Evolutionary conservation across 23 tunicate species (phyloP), one percentile per base, ranked within the genome.

Genomic region (Oikopleura dioica): DNA sequence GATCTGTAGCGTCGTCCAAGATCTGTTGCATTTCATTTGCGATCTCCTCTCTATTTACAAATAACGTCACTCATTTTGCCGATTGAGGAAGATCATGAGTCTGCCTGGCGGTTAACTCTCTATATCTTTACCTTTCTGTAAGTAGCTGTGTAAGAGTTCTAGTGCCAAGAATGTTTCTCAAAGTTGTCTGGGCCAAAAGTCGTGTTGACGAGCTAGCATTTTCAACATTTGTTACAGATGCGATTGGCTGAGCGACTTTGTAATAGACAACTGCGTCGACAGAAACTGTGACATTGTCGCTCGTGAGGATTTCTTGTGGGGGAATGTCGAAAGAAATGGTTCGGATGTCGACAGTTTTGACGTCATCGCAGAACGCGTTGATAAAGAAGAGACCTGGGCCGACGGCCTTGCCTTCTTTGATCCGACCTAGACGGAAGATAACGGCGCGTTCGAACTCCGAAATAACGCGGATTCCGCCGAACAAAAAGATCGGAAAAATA

Each of bases 351-450:
- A 38, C 12, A 50, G 79, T 68, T 2, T 81, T 68, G 80, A 81
- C 84, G 12, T 89, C 85, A 36, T 89, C 96, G 31, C 84, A 84
- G 68, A 89, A 89, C n/a, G 89, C 89, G 38, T 84, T 79, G 30
- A 84, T 84, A 33, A 89, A 89, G 76, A 89, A 89, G 0, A 84
- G 50, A 38, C 96, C 96, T 0, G 96, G 96, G 5, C 96, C 96
- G 82, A 81, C 82, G 0, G 89, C 89, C 24, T 86, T 86, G 0
- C 96, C 96, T 0, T 38, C 36, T 0, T 50, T 36, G 51, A 89
- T 35, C 1, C 87, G 79, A 4, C 96, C 96, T n/a, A 89, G 80
- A 29, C 96, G 83, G 77, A 89, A 89, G 0, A 89, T 89, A 0
- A 89, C 96, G 1, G 96, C 96, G 1, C 96, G 69, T 37, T 89